Evolutionary conservation across 1,140 invertebrate genomes (phyloP).

Genomic region (Lepidurus apus): DNA sequence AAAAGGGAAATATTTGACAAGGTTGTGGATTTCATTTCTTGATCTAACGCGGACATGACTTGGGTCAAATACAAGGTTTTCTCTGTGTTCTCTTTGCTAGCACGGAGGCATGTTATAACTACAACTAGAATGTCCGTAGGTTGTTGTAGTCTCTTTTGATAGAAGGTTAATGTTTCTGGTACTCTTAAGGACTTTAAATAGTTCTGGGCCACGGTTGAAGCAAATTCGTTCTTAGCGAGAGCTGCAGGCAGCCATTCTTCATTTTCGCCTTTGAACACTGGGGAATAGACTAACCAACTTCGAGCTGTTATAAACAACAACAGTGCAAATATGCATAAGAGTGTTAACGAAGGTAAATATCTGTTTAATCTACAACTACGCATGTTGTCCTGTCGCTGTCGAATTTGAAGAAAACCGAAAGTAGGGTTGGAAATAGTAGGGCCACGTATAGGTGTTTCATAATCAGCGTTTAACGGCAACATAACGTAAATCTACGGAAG

Average conservation of each 20-base stretch:
- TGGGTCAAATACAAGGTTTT: conserved; percentile 27
- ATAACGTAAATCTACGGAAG: no score
- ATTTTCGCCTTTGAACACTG: conserved; percentile 9
- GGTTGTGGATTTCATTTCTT: neutral
- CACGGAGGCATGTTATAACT: conserved; percentile 7
- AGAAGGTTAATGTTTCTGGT: neutral
- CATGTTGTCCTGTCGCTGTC: no score
- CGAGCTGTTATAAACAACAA: neutral
- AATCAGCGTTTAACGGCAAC: no score
- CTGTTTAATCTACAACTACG: neutral
- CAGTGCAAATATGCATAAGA: neutral
- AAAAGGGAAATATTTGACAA: neutral
- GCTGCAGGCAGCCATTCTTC: conserved; percentile 5
- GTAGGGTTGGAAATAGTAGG: no score
- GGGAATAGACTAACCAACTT: conserved; percentile 8
- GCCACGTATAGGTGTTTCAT: no score
- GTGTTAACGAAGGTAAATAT: neutral
- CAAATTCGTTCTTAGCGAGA: neutral
- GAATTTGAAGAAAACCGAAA: no score
- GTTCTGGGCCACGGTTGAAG: neutral
- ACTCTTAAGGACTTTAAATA: neutral
- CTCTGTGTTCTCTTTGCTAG: neutral
- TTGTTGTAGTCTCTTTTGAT: neutral
- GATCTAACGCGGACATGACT: neutral
- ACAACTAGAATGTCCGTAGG: neutral